These are phyloP conservation scores for Melanotaenia nigrans DNA, from an alignment of 2,797 vertebrate species.

Conservation along the genomic window DNA sequence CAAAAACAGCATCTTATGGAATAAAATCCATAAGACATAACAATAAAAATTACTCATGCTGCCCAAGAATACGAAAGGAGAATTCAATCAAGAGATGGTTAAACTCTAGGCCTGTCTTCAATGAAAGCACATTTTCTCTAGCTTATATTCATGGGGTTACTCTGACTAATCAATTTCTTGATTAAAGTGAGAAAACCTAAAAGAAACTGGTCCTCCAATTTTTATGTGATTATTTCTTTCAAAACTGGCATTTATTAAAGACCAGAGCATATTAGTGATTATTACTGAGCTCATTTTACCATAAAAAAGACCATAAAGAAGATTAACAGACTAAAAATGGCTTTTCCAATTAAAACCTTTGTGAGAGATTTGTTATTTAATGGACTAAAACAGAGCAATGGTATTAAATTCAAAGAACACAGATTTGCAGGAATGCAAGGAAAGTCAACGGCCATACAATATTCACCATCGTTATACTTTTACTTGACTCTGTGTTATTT, in stretches of 20 bases:
- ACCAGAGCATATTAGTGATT: conserved; percentile 32
- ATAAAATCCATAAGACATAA: background rate
- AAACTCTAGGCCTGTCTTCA: background rate
- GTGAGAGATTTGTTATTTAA: conserved; percentile 46
- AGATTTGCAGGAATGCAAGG: conserved; percentile 17
- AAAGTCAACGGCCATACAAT: background rate
- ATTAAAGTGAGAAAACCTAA: conserved; percentile 31
- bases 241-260: conserved; percentile 40
- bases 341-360: conserved; percentile 26
- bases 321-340: conserved; percentile 41
- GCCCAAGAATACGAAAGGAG: conserved; percentile 18
- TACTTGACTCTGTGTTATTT: conserved; percentile 54
- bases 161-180: conserved; percentile 30
- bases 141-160: conserved; percentile 7
- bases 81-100: background rate
- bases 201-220: conserved; percentile 15
- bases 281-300: conserved; percentile 33
- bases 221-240: conserved; percentile 33
- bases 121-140: background rate
- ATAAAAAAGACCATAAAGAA: conserved; percentile 44
- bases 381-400: conserved; percentile 13
- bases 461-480: conserved; percentile 30
- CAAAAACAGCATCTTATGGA: background rate
- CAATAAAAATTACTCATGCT: background rate
- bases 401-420: conserved; percentile 26